Evolutionary conservation across 92 coral and sea anemone species (phyloP), one percentile per base, ranked within the genome.

Genomic region (Porites cylindrica): DNA sequence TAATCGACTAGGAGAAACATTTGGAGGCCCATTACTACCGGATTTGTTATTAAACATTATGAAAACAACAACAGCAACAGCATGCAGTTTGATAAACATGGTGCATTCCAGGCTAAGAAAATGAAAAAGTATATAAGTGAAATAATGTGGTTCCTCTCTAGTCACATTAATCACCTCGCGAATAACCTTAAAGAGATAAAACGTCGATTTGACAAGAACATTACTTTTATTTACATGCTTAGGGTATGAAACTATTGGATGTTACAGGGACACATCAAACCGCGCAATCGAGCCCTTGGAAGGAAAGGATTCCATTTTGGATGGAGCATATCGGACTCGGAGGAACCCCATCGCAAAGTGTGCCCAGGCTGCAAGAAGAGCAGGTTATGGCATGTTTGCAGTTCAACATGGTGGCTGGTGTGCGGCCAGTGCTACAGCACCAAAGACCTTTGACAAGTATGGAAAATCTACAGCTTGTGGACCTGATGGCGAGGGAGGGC

Each of bases 401-500:
- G 51, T 86, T 47, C 90, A 86, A 20, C 3, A 86, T 78, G 80
- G 90, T 16, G 90, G 85, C 60, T 70, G 79, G 85, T 86, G 90
- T 66, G 80, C 80, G 6, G 66, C 90, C 1, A 79, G 90, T n/a
- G 61, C 78, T 17, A 18, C 77, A 11, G 90, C 90, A 1, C 53
- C 19, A 0, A 18, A 17, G 64, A 78, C 90, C 2, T 86, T 20
- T 38, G 69, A 78, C 32, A 86, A 61, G 21, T 86, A 86, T 76
- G 90, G 90, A 29, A 19, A 56, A 17, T 88, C 87, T 0, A 9
- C 32, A 1, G 77, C 21, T 7, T 88, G 91, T 65, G 14, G 19
- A 63, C n/a, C 62, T 0, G 91, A 82, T 72, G 91, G 91, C 5
- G 60, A 65, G 65, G 91, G 91, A 3, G 91, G 91, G 17, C 70